A percentile compares a stretch with the other conserved stretches of the same genome.
Conservation (phyloP, 2,888 invertebrate genomes). For the Calephelis perditalis region DNA sequence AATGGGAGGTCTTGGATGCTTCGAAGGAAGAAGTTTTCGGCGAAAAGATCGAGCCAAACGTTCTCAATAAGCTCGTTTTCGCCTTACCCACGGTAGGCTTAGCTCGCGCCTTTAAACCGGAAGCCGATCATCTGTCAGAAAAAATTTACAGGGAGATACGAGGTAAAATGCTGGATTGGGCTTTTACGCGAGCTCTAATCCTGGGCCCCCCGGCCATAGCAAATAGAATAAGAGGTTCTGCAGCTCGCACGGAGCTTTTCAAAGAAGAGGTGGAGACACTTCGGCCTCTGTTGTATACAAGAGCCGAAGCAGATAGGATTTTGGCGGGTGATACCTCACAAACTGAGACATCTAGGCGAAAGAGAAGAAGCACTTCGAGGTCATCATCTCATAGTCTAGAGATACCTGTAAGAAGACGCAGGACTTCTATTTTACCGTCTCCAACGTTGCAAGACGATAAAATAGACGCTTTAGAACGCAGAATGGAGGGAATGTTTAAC, state of each 20-base stretch:
- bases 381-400: no score
- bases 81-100: constrained; percentile 3
- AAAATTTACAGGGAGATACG: background rate
- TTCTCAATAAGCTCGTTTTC: background rate
- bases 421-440: no score
- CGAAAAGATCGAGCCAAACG: background rate
- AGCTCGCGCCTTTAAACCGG: constrained; percentile 4
- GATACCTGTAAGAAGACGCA: no score
- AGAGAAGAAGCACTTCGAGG: no score
- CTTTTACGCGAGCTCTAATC: constrained; percentile 6
- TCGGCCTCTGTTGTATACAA: background rate
- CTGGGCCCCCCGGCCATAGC: background rate
- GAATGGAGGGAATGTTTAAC: no score
- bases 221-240: constrained; percentile 3
- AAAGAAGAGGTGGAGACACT: background rate
- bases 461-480: no score
- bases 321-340: background rate
- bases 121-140: background rate
- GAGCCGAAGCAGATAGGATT: background rate
- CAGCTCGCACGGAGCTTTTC: background rate
- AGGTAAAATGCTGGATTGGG: background rate
- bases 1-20: background rate
- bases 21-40: background rate
- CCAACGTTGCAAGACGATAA: no score
- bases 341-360: no score